A percentile compares a stretch with the other conserved stretches of the same genome.
These are phyloP conservation scores for Agrotis puta DNA, from an alignment of 2,888 invertebrate species.

Conservation along the genomic window DNA sequence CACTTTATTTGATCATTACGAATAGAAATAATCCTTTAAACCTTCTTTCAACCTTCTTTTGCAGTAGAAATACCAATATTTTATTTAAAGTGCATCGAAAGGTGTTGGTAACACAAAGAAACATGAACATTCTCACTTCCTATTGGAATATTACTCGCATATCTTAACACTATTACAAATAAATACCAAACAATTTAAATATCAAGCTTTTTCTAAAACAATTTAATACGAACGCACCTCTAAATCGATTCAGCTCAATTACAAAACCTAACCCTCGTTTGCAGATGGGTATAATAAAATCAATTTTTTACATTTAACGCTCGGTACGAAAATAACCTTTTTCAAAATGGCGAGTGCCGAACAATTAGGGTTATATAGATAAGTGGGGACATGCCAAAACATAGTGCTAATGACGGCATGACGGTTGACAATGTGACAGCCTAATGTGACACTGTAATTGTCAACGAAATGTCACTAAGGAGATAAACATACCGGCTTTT, in stretches of 20 bases:
- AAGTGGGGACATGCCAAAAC: slow-evolving; percentile 64
- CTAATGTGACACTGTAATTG: slow-evolving; percentile 79
- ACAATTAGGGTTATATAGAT: slow-evolving; percentile 64
- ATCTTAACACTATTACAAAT: slow-evolving; percentile 34
- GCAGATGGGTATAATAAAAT: slow-evolving; percentile 8
- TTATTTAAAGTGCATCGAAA: slow-evolving; percentile 49
- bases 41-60: slow-evolving; percentile 19
- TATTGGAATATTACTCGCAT: slow-evolving; percentile 38
- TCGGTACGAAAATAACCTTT: slow-evolving; percentile 46
- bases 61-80: slow-evolving; percentile 12
- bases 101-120: slow-evolving; percentile 53
- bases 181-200: slow-evolving; percentile 41
- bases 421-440: slow-evolving; percentile 67
- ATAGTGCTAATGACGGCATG: slow-evolving; percentile 67
- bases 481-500: slow-evolving; percentile 29
- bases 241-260: slow-evolving; percentile 42
- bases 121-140: slow-evolving; percentile 6
- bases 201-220: slow-evolving; percentile 18
- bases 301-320: slow-evolving; percentile 28
- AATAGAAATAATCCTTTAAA: slow-evolving; percentile 41
- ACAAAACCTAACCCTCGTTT: slow-evolving; percentile 17
- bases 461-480: slow-evolving; percentile 71
- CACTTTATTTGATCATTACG: slow-evolving; percentile 38
- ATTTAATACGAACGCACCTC: slow-evolving; percentile 25
- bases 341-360: slow-evolving; percentile 33